Evolutionary conservation across 2,797 vertebrate species (phyloP).

Genomic region (Falco berigora): DNA sequence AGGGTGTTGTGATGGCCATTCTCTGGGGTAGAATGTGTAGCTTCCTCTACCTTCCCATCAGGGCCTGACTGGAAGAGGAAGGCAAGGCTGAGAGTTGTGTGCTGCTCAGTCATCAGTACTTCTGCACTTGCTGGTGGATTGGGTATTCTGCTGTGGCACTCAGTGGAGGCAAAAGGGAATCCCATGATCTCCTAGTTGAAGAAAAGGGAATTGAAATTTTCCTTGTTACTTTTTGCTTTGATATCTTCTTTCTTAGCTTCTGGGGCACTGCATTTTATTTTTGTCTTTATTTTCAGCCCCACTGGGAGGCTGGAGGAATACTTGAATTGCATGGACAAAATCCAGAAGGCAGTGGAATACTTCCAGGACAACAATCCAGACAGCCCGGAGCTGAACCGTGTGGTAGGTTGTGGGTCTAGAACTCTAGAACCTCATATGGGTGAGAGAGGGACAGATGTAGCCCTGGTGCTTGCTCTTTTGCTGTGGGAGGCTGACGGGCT

Average conservation of each 20-base stretch:
- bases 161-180: not conserved
- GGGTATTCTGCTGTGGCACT: not conserved
- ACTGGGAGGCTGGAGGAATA: conserved; percentile 91
- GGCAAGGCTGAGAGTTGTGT: not conserved
- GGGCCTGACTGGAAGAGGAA: not conserved
- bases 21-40: not conserved
- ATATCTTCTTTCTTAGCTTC: not conserved
- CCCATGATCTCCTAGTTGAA: not conserved
- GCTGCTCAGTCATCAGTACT: not conserved
- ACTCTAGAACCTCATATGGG: not conserved
- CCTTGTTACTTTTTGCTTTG: not conserved
- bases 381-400: conserved; percentile 94
- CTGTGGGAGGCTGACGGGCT: not conserved
- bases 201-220: not conserved
- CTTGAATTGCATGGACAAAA: conserved; percentile 90
- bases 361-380: conserved; percentile 98
- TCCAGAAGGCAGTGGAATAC: conserved; percentile 97
- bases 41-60: not conserved
- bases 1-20: not conserved
- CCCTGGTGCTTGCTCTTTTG: not conserved
- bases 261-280: not conserved
- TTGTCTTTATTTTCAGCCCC: conserved; percentile 74
- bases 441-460: not conserved
- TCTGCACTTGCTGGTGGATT: not conserved
- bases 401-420: conserved; percentile 74